phyloP scores from a whole-genome alignment of 1,140 invertebrate genomes.

The Aleiodes sp. region DNA sequence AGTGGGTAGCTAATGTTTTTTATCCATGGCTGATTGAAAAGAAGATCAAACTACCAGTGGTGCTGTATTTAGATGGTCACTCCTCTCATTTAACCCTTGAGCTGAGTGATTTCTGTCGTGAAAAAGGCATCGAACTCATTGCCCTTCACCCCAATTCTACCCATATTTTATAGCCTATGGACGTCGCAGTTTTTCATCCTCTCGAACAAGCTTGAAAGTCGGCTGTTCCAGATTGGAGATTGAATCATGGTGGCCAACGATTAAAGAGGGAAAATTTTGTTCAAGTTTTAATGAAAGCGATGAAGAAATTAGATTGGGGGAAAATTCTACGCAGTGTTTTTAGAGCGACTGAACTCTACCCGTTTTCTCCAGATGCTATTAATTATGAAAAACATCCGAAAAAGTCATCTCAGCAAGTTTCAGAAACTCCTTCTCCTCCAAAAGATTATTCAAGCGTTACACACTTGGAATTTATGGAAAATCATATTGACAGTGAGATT shows the following conservation, averaged over 20 bases:
- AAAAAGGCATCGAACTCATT: constrained; percentile 57
- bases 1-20: constrained; percentile 50
- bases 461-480: too few relatives aligned
- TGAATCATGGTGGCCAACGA: constrained; percentile 21
- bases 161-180: constrained; percentile 59
- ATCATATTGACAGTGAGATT: too few relatives aligned
- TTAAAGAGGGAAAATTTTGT: neutral
- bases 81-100: constrained; percentile 52
- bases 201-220: constrained; percentile 51
- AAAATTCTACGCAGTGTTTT: neutral
- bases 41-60: constrained; percentile 44
- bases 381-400: constrained; percentile 1
- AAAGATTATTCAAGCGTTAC: too few relatives aligned
- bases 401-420: neutral
- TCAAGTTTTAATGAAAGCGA: neutral
- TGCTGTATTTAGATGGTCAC: constrained; percentile 63
- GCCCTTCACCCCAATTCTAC: constrained; percentile 59
- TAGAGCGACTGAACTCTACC: neutral
- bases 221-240: constrained; percentile 39
- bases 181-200: constrained; percentile 51
- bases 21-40: constrained; percentile 47
- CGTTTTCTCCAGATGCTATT: neutral
- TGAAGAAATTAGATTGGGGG: neutral
- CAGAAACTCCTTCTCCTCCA: too few relatives aligned
- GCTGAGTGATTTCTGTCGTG: constrained; percentile 54